These are phyloP conservation scores for Alviniconcha marisindica DNA, from an alignment of 1,140 invertebrate genomes.

Conservation along the genomic window DNA sequence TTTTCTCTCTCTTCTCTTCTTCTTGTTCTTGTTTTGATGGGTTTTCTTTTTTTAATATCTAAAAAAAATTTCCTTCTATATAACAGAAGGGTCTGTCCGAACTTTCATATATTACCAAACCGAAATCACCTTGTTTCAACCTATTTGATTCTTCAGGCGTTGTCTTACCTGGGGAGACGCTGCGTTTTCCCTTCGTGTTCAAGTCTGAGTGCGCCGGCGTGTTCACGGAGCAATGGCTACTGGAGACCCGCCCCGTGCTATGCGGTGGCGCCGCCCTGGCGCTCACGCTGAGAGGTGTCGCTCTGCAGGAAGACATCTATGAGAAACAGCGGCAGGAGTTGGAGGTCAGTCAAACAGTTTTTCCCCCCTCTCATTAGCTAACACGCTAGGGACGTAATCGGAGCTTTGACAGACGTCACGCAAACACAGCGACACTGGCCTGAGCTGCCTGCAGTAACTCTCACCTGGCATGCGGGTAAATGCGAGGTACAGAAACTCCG, in stretches of 20 bases:
- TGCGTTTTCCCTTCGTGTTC: conserved; percentile 75
- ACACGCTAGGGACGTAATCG: too few relatives aligned
- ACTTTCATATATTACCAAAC: not conserved
- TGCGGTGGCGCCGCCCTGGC: conserved; percentile 71
- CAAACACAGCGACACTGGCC: too few relatives aligned
- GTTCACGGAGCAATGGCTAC: conserved; percentile 75
- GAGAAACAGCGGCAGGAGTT: conserved; percentile 66
- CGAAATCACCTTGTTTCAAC: too few relatives aligned
- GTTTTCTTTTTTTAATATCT: too few relatives aligned
- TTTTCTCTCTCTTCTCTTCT: too few relatives aligned
- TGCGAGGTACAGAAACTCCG: too few relatives aligned
- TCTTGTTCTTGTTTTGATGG: too few relatives aligned
- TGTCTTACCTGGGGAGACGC: conserved; percentile 73
- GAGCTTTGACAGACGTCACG: too few relatives aligned
- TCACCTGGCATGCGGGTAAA: too few relatives aligned
- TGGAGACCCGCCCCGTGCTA: conserved; percentile 73
- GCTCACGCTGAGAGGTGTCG: conserved; percentile 73
- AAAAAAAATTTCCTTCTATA: too few relatives aligned
- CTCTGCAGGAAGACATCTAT: conserved; percentile 72
- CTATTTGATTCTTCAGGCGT: conserved; percentile 63
- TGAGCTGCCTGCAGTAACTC: too few relatives aligned
- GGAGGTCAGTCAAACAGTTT: conserved; percentile 67
- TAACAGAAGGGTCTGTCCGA: not conserved
- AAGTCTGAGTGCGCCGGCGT: conserved; percentile 75
- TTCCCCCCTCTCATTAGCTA: too few relatives aligned